Evolutionary conservation across 1,140 invertebrate species (phyloP).

Genomic region (Lepidotrigona ventralis): DNA sequence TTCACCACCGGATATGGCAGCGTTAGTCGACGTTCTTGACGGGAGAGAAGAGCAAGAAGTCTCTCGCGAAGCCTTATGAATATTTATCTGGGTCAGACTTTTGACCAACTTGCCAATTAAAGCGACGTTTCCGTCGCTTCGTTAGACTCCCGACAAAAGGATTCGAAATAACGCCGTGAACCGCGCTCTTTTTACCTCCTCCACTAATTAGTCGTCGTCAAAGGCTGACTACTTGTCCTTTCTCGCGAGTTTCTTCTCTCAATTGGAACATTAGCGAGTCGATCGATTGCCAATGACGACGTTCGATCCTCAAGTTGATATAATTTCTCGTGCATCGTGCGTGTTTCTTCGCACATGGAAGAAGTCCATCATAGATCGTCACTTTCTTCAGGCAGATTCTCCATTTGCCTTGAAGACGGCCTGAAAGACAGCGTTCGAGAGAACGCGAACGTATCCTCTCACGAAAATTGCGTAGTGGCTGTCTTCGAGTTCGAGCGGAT

Average conservation of each 20-base stretch:
- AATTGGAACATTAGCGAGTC: not conserved
- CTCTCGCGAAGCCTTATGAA: conserved; percentile 43
- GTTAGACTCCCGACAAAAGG: conserved; percentile 54
- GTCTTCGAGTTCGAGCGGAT: conserved; percentile 70
- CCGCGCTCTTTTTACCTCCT: conserved; percentile 42
- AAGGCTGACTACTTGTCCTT: conserved; percentile 14
- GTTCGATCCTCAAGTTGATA: not conserved
- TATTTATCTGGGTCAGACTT: conserved; percentile 62
- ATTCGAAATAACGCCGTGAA: not conserved
- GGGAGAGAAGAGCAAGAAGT: not conserved
- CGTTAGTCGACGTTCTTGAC: not conserved
- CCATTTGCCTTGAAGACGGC: not conserved
- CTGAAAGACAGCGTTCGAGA: conserved; percentile 10
- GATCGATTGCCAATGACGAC: conserved; percentile 16
- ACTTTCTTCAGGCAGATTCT: conserved; percentile 1
- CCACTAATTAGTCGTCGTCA: conserved; percentile 50
- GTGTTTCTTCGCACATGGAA: too few species aligned
- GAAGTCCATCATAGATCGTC: not conserved
- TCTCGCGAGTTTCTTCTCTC: conserved; percentile 4
- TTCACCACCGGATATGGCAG: not conserved
- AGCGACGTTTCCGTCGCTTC: conserved; percentile 55
- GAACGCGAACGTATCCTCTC: conserved; percentile 54
- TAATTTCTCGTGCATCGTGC: not conserved
- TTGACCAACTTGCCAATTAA: conserved; percentile 38
- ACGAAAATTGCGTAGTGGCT: conserved; percentile 68